Evolutionary conservation across 2,113 vertebrate species (phyloP), one percentile per base, ranked within the genome.

Genomic region (Amazona vittata): DNA sequence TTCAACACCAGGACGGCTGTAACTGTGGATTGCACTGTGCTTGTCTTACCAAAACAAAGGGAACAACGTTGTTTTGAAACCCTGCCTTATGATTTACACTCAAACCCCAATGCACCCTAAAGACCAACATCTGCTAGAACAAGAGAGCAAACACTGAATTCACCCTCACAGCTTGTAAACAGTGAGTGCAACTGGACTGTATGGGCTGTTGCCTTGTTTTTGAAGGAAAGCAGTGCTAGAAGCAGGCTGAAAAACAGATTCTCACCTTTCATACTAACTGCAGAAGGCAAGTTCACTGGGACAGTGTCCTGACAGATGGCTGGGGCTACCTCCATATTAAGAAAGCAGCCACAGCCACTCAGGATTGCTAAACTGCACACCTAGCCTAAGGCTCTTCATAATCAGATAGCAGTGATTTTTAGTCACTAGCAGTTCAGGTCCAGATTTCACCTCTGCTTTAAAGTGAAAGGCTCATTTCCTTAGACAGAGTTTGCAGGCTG

Each of bases 1-100:
- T 92, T 90, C 77, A 78, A 63, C 82, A 67, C 11, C 25, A 91
- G 75, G 81, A 87, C 11, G 83, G 62, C 41, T 85, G 67, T 85
- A 65, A 78, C 3, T 8, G 86, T 47, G 64, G 79, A 31, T 6
- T 41, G 75, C 50, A 37, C 33, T 2, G 3, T 25, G 85, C 76
- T 92, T 91, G 80, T 81, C 73, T 91, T 41, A 68, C 5, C 35
- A 24, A 83, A 88, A 46, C 10, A 77, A 73, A 59, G 74, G n/a
- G 10, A 91, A 43, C 7, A 1, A 16, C 7, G 16, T 5, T 65
- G 53, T 67, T 91, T 37, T 10, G 10, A 39, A 71, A 37, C 13
- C 15, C 55, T 41, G 50, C n/a, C 44, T 84, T 28, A 52, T 0
- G 2, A 44, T 53, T 71, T 71, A 68, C 6, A 16, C 37, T 67